Evolutionary conservation across 2,888 invertebrate genomes (phyloP), one percentile per base, ranked within the genome.

Genomic region (Chorisops tibialis): DNA sequence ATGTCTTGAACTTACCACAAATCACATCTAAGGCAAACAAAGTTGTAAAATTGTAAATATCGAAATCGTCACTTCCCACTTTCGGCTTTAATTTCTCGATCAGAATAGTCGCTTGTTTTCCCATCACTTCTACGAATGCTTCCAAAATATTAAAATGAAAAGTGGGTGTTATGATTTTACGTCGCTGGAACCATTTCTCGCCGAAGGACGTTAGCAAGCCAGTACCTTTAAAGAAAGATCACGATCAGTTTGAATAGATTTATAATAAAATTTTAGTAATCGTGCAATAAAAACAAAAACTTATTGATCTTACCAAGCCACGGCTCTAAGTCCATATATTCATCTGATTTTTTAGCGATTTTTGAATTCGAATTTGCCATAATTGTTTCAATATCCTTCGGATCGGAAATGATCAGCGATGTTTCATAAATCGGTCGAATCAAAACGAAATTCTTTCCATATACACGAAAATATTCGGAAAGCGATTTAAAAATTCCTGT

Each of bases 31-130:
- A 68, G 1, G 77, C 76, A 12, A 77, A 78, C 52, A 80, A 74
- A 43, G 72, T 73, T 49, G 77, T 68, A 50, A 76, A 72, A 11
- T 74, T 74, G 62, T 78, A 81, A 14, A 81, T 72, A 65, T 83
- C 76, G 12, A 79, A 62, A 47, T 49, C 51, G 16, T 38, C 39
- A 39, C 70, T 69, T 12, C 52, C 21, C 3, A 49, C 48, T 30
- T 54, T 24, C 18, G 48, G 38, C 37, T 43, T 48, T 24, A 63
- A 30, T 24, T 21, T 52, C 9, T 78, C 67, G 2, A 76, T 70
- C 60, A 84, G 68, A n/a, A 79, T 73, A 5, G 72, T 67, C 1
- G 79, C 70, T 65, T 84, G 82, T 45, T 74, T 69, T 11, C 71
- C 68, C 69, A 79, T 75, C 2, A 74, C 69, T 3, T 71, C 69